Evolutionary conservation across 2,113 vertebrate genomes (phyloP), one percentile per base, ranked within the genome.

Genomic region (Herpailurus yagouaroundi): DNA sequence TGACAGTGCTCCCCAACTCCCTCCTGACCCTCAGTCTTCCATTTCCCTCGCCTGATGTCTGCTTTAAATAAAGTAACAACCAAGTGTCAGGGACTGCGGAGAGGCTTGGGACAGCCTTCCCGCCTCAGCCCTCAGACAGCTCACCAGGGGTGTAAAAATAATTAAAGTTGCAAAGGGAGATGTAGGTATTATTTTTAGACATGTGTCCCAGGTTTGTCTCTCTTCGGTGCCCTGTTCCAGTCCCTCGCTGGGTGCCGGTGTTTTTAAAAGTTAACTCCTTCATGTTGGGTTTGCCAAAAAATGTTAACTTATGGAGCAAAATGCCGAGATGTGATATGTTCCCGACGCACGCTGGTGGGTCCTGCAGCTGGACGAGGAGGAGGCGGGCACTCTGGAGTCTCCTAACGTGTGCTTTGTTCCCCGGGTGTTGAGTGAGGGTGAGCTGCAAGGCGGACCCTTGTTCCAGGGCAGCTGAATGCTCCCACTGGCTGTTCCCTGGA

Each of bases 201-300:
- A 11, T 0, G 15, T 27, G 57, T 91, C 50, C 38, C 33, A 92
- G 91, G 82, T 73, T 77, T 60, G 64, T 18, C 90, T 88, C 38
- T 95, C 89, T 64, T n/a, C 27, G n/a, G 96, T 71, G 48, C 60
- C 95, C 93, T 63, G 60, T 82, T 97, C 89, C 29, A 0, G 55
- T 89, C 85, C 74, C 73, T 7, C 60, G 79, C 97, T 97, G 21
- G 57, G 55, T 57, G 55, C 55, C 89, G 27, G 77, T 0, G 0
- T 10, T 1, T 84, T 10, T 36, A 92, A 45, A 81, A 76, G 87
- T 73, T 85, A 81, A 93, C 66, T 95, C 92, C 68, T 96, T 91
- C 94, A 45, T 79, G 83, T 96, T 79, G 84, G 97, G 98, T 97
- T 96, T 55, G 90, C 81, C 64, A 76, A 80, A 80, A 94, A 97